Evolutionary conservation across 2,888 invertebrate genomes (phyloP).

Genomic region (Acanthosepion pharaonis): DNA sequence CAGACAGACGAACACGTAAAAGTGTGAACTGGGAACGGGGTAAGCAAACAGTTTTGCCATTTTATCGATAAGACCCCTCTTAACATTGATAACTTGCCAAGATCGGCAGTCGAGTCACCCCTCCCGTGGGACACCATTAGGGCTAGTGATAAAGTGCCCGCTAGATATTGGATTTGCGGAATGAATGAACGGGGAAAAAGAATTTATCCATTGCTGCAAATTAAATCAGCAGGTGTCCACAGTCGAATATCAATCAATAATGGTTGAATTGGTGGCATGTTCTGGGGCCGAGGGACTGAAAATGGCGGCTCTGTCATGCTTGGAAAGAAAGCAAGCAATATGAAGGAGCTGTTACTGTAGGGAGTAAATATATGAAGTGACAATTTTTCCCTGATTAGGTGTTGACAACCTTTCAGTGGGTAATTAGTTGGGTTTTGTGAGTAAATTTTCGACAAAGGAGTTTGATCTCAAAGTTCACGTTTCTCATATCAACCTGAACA

Average conservation of each 20-base stretch:
- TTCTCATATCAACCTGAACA: not conserved
- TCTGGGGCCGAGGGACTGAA: not conserved
- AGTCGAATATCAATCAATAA: slow-evolving; percentile 8
- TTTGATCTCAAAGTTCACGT: not conserved
- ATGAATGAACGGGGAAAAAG: not conserved
- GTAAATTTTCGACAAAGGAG: not conserved
- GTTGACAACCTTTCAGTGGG: not conserved
- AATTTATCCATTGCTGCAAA: not conserved
- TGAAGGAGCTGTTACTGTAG: not conserved
- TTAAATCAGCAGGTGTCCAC: slow-evolving; percentile 33
- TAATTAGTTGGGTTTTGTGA: not conserved
- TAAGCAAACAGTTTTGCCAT: slow-evolving; percentile 12
- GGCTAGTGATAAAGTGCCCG: not conserved
- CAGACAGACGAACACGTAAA: not conserved
- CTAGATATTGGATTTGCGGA: not conserved
- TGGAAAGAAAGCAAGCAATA: not conserved
- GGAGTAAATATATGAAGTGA: not conserved
- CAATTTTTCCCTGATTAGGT: not conserved
- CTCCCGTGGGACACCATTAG: not conserved
- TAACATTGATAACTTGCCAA: slow-evolving; percentile 33
- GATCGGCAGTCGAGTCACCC: not conserved
- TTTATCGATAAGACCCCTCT: not conserved
- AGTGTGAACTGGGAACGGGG: not conserved
- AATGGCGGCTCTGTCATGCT: not conserved
- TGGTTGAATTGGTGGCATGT: not conserved